Base-by-base conservation (phyloP, 2,797 vertebrate genomes). In the Philypnodon macrostomus region DNA sequence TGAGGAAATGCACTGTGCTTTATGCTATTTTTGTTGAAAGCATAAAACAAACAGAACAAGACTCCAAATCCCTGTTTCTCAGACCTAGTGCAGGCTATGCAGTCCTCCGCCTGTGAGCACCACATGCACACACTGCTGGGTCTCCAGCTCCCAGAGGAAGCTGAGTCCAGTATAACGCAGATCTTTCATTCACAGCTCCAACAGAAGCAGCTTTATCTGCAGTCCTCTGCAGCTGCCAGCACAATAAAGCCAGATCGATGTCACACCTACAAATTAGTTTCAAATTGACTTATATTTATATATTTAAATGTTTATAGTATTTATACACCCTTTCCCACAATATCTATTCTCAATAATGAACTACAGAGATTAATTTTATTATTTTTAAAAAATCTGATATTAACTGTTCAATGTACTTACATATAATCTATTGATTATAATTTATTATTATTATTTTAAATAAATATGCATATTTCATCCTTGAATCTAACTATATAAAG, bases 211-310 rank as follows among this genome's bases (percentile, higher is more conserved):
- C 75, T 83, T 79, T 88, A 63, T 88, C 75, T 62, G 51, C 40
- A 1, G 37, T 40, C 57, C 65, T 67, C 65, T 76, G 80, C 81
- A 86, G 79, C 83, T 81, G 79, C 69, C 54, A 21, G 70, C 65
- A 87, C 85, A 86, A 85, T 84, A 75, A 67, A 15, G 57, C 62
- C 75, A 74, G 79, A 82, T 83, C 67, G 84, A 74, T 58, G 70
- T 77, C 75, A 84, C 80, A 80, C 84, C 84, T 83, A 66, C 65
- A 69, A 83, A 79, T 74, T 41, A 74, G 65, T 76, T 73, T 55
- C 65, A 39, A 70, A 59, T 33, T 57, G 50, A 58, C 60, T 18
- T n/a, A n/a, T n/a, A n/a, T n/a, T n/a, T n/a, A n/a, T n/a, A n/a
- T n/a, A n/a, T n/a, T n/a, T n/a, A n/a, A n/a, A n/a, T n/a, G n/a